Evolutionary conservation across 1,140 invertebrate species (phyloP), one percentile per base, ranked within the genome.

Genomic region (Vanessa tameamea): DNA sequence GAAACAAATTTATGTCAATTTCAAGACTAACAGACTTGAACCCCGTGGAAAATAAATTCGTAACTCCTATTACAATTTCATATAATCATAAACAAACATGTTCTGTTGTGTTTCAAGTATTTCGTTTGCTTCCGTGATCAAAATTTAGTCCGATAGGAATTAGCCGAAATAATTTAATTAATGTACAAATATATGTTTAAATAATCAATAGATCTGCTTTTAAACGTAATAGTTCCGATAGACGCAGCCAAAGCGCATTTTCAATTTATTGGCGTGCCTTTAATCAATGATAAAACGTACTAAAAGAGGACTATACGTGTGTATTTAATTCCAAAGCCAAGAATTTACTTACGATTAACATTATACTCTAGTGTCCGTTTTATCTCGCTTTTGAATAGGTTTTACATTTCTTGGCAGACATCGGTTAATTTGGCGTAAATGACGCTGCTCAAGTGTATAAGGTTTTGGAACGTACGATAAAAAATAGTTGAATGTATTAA

Each of bases 281-380:
- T 55, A 67, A 67, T 67, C 51, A 67, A 55, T 55, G 53, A 55
- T 59, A 20, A 26, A 26, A 23, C 31, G 55, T 26, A 26, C 20
- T 65, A 65, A 50, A 65, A 26, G 12, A 65, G 50, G 65, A 55
- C 43, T 55, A 55, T 55, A 50, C 31, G 55, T 55, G n/a, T 64
- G 13, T 50, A 50, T 51, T 65, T 65, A 67, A n/a, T 67, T 50
- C 51, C 55, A 55, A 67, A 67, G 65, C 65, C 65, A 67, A 67
- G 65, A 67, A 55, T 67, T 67, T 67, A 67, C 65, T 67, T 67
- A 67, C 16, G 65, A 16, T 67, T 55, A 59, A 59, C 14, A 59
- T 23, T 26, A 26, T 43, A 43, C 8, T 26, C 11, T 59, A 5
- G 20, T 59, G 13, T 16, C 15, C 51, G 55, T 26, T 59, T 59